Base-by-base conservation (phyloP, 1,140 invertebrate species). In the Brevipalpus yothersi region DNA sequence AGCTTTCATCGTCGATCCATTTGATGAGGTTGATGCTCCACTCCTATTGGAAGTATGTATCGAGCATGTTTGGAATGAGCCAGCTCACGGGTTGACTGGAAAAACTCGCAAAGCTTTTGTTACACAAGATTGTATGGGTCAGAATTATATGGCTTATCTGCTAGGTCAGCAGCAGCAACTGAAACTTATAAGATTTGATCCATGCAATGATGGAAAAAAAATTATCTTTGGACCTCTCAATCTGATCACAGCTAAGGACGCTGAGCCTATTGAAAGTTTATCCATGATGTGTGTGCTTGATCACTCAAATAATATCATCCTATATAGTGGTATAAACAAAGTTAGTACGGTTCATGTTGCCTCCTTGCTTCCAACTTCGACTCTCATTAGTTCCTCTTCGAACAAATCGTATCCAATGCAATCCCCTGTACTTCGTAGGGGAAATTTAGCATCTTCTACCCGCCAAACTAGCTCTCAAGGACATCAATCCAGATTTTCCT, bases 41-140 rank as follows among this genome's bases (percentile, higher is more conserved):
- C 71, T 88, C 15, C 81, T 80, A 61, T 86, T 87, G 1, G 81
- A 85, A 64, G 74, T 90, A 56, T 90, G 86, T 69, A 73, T 92
- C 19, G 87, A 92, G 67, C 82, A 86, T 65, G 73, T 90, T 17
- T 92, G 87, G 87, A 84, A 81, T 0, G 87, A 91, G 49, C 59
- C 61, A 56, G 63, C n/a, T 58, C 63, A 39, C 62, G 64, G 65
- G 12, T 62, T 63, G 1, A 51, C 65, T 45, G 73, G 73, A 58
- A 73, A 79, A 60, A 82, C 86, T 41, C 77, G 76, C 0, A 86
- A 83, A 65, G 82, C 81, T 1, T 89, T 92, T 66, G 70, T 89
- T 31, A 82, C 82, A 53, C 78, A 76, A 19, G 87, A 93, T 73
- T 72, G 89, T 41, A 79, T 86, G 53, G 83, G 82, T 0, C 85